These are phyloP conservation scores for Aplysina aerophoba DNA, from an alignment of 37 sponge, comb jelly and placozoan genomes.

Conservation along the genomic window DNA sequence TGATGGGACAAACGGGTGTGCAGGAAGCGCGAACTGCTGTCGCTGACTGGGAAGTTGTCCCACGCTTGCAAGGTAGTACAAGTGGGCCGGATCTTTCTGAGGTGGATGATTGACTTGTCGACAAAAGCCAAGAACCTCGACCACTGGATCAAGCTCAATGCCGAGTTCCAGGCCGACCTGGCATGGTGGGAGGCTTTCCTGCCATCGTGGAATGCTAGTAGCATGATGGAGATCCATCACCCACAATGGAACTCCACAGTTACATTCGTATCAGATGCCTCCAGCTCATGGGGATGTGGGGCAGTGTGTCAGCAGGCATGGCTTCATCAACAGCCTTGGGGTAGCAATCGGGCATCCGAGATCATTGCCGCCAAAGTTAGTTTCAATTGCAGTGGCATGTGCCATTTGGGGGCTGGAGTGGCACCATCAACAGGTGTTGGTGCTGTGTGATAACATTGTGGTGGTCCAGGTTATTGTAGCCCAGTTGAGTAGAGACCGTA, in stretches of 20 bases:
- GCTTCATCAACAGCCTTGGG: constrained; percentile 19
- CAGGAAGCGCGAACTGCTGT: constrained; percentile 28
- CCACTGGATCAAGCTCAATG: constrained; percentile 27
- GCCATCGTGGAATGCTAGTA: constrained; percentile 15
- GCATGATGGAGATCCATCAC: not conserved
- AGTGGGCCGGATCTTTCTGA: constrained; percentile 15
- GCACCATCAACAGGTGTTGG: not conserved
- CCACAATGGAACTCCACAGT: constrained; percentile 15
- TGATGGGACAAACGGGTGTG: not conserved
- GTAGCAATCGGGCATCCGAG: not conserved
- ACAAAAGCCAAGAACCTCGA: not conserved
- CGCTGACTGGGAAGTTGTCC: constrained; percentile 6
- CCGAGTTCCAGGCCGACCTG: constrained; percentile 23
- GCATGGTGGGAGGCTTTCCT: constrained; percentile 28
- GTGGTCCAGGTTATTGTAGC: not conserved
- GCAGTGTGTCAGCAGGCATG: not conserved
- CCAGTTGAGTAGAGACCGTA: not conserved
- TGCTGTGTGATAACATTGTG: constrained; percentile 12
- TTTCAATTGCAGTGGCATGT: constrained; percentile 6
- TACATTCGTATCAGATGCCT: constrained; percentile 6
- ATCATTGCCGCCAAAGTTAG: constrained; percentile 11
- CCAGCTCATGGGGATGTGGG: constrained; percentile 39
- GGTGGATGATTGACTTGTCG: not conserved
- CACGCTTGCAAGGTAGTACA: not conserved
- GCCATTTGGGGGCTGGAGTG: not conserved